Conservation (phyloP, 2,797 vertebrate species). For the Craterocephalus amniculus region DNA sequence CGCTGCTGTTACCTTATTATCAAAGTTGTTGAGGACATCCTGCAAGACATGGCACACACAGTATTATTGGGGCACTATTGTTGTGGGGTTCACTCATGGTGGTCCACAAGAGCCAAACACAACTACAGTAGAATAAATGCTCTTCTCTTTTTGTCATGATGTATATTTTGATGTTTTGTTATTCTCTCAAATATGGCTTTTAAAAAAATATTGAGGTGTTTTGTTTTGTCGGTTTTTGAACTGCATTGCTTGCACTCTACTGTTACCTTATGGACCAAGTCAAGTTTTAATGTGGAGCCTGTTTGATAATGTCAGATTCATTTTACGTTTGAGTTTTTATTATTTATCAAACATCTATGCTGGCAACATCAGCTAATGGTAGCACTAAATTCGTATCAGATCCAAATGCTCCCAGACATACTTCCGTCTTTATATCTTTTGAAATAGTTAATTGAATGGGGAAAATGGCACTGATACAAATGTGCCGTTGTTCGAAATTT, state of each 20-base stretch:
- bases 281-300: not conserved
- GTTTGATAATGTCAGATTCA: not conserved
- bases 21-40: not conserved
- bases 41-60: not conserved
- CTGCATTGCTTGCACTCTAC: not conserved
- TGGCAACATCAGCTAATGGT: not conserved
- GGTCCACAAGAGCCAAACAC: not conserved
- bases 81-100: not conserved
- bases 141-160: not conserved
- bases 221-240: not conserved
- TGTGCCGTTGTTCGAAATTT: conserved; percentile 4
- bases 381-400: conserved; percentile 6
- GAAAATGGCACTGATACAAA: not conserved
- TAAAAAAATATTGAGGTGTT: not conserved
- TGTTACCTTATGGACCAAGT: not conserved
- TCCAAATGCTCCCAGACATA: not conserved
- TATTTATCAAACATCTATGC: not conserved
- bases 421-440: not conserved
- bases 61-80: not conserved
- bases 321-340: not conserved
- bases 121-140: not conserved
- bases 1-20: not conserved
- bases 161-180: not conserved
- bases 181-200: not conserved
- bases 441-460: not conserved